Conservation (phyloP, 2,113 vertebrate genomes). For the Herpailurus yagouaroundi region DNA sequence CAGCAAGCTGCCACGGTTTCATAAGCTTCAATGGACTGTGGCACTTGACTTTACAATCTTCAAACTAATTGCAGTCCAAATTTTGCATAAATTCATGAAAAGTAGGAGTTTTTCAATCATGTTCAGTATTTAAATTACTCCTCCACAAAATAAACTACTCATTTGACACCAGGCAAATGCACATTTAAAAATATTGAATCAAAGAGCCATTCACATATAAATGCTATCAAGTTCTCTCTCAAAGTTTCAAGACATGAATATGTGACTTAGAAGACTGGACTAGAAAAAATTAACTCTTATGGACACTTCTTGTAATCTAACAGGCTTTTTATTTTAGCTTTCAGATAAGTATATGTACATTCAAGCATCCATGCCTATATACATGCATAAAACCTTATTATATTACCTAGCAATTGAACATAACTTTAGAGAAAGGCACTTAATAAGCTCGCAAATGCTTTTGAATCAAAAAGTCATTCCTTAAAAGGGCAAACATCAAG, state of each 20-base stretch:
- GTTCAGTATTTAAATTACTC: constrained; percentile 47
- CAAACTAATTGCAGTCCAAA: constrained; percentile 49
- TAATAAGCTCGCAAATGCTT: background rate
- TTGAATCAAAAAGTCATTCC: background rate
- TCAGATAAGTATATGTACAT: background rate
- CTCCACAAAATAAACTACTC: background rate
- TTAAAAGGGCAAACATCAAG: background rate
- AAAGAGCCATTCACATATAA: background rate
- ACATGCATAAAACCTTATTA: background rate
- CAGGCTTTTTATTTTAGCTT: background rate
- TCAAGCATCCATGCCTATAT: background rate
- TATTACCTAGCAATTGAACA: background rate
- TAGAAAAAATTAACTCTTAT: background rate
- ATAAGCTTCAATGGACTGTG: constrained; percentile 56
- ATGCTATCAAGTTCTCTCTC: background rate
- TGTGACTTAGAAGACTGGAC: background rate
- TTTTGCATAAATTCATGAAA: constrained; percentile 64
- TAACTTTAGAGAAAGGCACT: background rate
- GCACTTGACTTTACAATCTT: constrained; percentile 39
- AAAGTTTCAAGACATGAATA: background rate
- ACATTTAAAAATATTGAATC: background rate
- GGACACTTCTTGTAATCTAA: background rate
- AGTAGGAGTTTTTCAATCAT: background rate
- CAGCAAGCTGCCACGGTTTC: constrained; percentile 4
- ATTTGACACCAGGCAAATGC: background rate